Evolutionary conservation across 1,140 invertebrate species (phyloP), one percentile per base, ranked within the genome.

Genomic region (Brachionus rotundiformis): DNA sequence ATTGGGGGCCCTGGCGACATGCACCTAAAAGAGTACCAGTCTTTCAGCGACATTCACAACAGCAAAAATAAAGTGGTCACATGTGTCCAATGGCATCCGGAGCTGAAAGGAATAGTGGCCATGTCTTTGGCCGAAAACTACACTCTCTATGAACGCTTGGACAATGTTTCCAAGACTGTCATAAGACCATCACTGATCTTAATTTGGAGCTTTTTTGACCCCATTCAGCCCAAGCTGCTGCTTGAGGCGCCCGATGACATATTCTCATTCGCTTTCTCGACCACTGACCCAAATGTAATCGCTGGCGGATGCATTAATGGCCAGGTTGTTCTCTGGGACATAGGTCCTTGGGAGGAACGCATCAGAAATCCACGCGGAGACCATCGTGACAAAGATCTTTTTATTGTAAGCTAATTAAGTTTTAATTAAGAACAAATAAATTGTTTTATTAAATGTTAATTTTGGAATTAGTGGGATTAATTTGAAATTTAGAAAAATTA

Each of bases 251-350:
- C 88, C 31, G 87, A 88, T 82, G 89, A 90, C 83, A 86, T 90
- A 31, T 84, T 85, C 65, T 85, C 86, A 47, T 88, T 90, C 83
- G 84, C 86, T 81, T 88, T 90, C 71, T 87, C 85, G 83, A 88
- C 88, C 2, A 84, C 86, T 0, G 86, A 88, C 79, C 86, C 88
- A 3, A 86, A 89, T 83, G 84, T 88, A 8, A 84, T 90, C 6
- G 86, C 84, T 76, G 89, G 88, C 36, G 89, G 89, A n/a, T 90
- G 88, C 84, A 85, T 87, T 27, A 89, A 88, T 85, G 89, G 89
- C 8, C 88, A 89, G 83, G 84, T 90, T 13, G 86, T 89, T 36
- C 76, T 90, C 31, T 90, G 89, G 89, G 89, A 90, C 83, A 86
- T 90, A 4, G 84, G 85, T 8, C 83, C 85, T 25, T 85, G 88